Percentiles rank a stretch among this genome's conserved stretches.
phyloP scores from a whole-genome alignment of 2,113 vertebrate genomes.

The Pelecanus crispus region DNA sequence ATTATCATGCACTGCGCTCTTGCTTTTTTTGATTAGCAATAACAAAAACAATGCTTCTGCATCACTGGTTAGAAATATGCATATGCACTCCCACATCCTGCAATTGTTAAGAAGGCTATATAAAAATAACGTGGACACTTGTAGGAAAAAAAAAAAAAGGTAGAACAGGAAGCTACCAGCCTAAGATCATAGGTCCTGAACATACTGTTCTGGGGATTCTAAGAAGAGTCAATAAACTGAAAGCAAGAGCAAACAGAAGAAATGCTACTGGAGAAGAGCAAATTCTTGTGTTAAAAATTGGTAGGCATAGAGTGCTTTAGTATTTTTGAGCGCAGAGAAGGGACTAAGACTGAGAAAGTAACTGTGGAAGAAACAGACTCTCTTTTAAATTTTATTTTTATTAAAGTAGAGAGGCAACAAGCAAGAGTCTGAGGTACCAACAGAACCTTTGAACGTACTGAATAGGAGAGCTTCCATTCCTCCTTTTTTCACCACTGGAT shows the following conservation, averaged over 20 bases:
- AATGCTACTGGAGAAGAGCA: not conserved
- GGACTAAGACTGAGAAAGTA: not conserved
- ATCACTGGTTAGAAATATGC: not conserved
- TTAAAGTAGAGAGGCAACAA: not conserved
- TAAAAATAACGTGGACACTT: not conserved
- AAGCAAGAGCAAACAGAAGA: not conserved
- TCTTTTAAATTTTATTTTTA: not conserved
- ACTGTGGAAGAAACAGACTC: not conserved
- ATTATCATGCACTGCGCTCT: not conserved
- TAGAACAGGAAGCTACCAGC: not conserved
- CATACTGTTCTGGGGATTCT: not conserved
- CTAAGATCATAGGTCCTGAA: not conserved
- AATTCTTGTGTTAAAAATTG: not conserved
- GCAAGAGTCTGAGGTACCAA: not conserved
- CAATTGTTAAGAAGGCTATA: not conserved
- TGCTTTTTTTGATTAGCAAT: not conserved
- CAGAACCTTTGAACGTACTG: not conserved
- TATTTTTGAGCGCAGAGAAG: not conserved
- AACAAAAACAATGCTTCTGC: not conserved
- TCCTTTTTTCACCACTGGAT: not conserved
- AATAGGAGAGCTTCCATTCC: not conserved
- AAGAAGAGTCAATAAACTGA: not conserved
- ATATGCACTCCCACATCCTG: not conserved
- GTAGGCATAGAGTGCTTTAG: not conserved
- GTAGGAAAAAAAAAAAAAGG: too few relatives aligned